Evolutionary conservation across 2,888 invertebrate species (phyloP).

Genomic region (Shargacucullia verbasci): DNA sequence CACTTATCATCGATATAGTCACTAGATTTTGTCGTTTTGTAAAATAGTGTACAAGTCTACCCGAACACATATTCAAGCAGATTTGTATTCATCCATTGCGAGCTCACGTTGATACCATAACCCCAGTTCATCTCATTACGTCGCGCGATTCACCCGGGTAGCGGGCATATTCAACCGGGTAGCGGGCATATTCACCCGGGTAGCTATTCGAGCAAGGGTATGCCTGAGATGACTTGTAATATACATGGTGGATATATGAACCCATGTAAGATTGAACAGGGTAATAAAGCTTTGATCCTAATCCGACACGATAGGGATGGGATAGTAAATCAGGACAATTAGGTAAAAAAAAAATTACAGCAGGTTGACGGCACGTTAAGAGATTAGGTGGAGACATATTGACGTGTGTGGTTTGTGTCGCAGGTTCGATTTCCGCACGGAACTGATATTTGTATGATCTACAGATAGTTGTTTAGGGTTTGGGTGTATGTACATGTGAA

Average conservation of each 20-base stretch:
- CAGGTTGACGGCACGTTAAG: too few relatives aligned
- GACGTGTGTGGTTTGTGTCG: too few relatives aligned
- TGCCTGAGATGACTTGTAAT: conserved; percentile 29
- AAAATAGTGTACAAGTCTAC: not conserved
- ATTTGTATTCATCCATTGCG: conserved; percentile 42
- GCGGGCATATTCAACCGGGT: not conserved
- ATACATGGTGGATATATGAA: conserved; percentile 4
- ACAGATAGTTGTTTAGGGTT: too few relatives aligned
- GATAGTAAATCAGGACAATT: too few relatives aligned
- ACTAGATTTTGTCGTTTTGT: not conserved
- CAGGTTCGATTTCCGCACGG: too few relatives aligned
- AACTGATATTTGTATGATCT: too few relatives aligned
- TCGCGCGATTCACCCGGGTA: conserved; percentile 9
- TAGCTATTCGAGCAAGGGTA: not conserved
- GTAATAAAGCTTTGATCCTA: conserved; percentile 1
- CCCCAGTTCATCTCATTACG: conserved; percentile 67
- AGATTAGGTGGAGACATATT: too few relatives aligned
- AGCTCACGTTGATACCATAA: conserved; percentile 54
- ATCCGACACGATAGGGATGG: not conserved
- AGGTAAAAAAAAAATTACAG: too few relatives aligned
- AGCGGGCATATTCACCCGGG: not conserved
- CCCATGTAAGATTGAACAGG: conserved; percentile 3
- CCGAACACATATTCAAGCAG: conserved; percentile 25
- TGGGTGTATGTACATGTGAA: too few relatives aligned
- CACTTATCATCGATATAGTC: too few relatives aligned